Base-by-base conservation (phyloP, 2,113 vertebrate species). In the Cebidichthys violaceus region DNA sequence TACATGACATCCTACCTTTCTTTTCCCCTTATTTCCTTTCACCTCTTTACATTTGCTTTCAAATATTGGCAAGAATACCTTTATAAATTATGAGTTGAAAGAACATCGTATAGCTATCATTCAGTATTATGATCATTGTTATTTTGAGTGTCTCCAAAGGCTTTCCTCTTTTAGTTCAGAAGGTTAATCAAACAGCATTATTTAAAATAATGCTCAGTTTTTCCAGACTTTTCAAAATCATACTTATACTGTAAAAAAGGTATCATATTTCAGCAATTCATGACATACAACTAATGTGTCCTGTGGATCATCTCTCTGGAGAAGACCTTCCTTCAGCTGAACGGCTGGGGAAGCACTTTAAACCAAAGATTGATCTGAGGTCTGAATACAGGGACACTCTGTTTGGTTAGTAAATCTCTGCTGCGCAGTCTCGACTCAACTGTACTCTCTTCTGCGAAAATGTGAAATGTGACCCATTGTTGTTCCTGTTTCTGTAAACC, bases 381-480 rank as follows among this genome's bases (percentile, higher is more conserved):
- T 61, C 64, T 74, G 27, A 59, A 43, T 35, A 57, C 60, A 70
- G 55, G 8, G 9, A 9, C 31, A 0, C 15, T 76, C 39, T 67
- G 24, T 57, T 82, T 33, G 20, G 1, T 47, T 13, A 43, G 47
- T 76, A 75, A 67, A 59, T 74, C 31, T 79, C 31, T 55, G 39
- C 67, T 65, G 24, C n/a, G 39, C 3, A 9, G 11, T 13, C 4
- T 41, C 2, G 0, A 65, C 31, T 22, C 24, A 33, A 24, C 33
- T 52, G 15, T 52, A 43, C 57, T 41, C 37, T 75, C 39, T 4
- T 33, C 66, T 4, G 10, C 15, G 4, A 4, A 75, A 79, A 68
- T 79, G 69, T 70, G 33, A 75, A 73, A 73, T 35, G 10, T 76
- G 59, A 76, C 35, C 37, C 59, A 15, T 20, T 76, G 69, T 22